Base-by-base conservation (phyloP, 1,140 invertebrate genomes). In the Probaryconus sp. region DNA sequence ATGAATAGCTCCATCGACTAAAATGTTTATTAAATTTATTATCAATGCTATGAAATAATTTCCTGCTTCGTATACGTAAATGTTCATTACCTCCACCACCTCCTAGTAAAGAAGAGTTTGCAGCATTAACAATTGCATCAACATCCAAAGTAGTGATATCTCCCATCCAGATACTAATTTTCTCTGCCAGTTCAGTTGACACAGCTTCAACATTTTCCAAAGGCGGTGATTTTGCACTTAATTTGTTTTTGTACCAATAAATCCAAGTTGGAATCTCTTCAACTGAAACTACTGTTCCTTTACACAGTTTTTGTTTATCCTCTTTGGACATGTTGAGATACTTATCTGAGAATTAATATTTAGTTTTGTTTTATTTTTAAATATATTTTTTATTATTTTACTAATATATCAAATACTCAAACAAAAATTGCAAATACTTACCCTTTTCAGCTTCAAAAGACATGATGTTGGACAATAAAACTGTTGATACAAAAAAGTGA, bases 81-180 rank as follows among this genome's bases (percentile, higher is more conserved):
- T 37, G 33, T 37, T 37, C 5, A 18, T 43, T 55, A 90, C 89
- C 90, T 89, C 96, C 96, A 21, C 95, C 95, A 18, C 96, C 96
- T 30, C 94, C 95, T 11, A 91, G 81, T 18, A 98, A 87, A 7
- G 83, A 84, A 3, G 89, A 90, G 87, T 98, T 98, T 1, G 96
- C 96, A 40, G 96, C 96, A 91, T 98, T 98, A 0, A 96, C 95
- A 80, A 98, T 96, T 2, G 91, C 94, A 90, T 97, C 96, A 55
- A 97, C 91, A 90, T 95, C 94, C 6, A 98, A 86, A 31, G 89
- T 89, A 0, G 96, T 97, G n/a, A 98, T 97, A 83, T 97, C 95
- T 5, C 95, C 95, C 83, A 88, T 85, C 88, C 90, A 94, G 47
- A 94, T 84, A 2, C 91, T 92, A 13, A 94, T 86, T 83, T 92